Base-by-base conservation (phyloP, 2,113 vertebrate genomes). In the Colius striatus region DNA sequence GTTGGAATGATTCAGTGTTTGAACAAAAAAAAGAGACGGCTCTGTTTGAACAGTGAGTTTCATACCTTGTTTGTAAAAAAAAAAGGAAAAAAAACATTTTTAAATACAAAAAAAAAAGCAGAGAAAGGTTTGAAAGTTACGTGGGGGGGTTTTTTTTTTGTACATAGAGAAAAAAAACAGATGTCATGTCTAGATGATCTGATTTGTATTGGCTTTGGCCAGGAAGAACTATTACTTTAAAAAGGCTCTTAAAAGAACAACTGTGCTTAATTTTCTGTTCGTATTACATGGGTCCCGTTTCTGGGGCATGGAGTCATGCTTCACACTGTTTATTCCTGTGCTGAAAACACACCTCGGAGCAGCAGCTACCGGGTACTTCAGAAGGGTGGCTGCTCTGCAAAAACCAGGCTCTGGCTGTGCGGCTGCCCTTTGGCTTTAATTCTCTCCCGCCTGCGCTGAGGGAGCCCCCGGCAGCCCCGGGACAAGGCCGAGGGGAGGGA, bases 1-100 rank as follows among this genome's bases (percentile, higher is more conserved):
- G 99, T 99, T 98, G 97, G 98, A 98, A 98, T 97, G 98, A 98
- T 98, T 98, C 98, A 98, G 98, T 98, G 98, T 99, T 99, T 98
- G 97, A 97, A 27, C 38, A 41, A 41, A 41, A 41, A 98, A 97
- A 97, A 98, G 98, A 98, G 96, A 98, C 79, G 97, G 98, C 98
- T 98, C 97, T 98, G 98, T 98, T 98, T 97, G 98, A 98, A 98
- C 96, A 96, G 97, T 98, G 97, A 97, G 97, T 98, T 98, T 98
- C 98, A 98, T 98, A 98, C 96, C 96, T 98, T 98, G 98, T 99
- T 98, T 98, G 98, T 98, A 98, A 98, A 98, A 97, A 97, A 97
- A 95, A 98, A 73, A 50, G 50, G 25, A 68, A 53, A 71, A 97
- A 98, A 97, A 98, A 98, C 96, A 97, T 94, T 96, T 95, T 97